These are phyloP conservation scores for Thunnus maccoyii DNA, from an alignment of 2,113 vertebrate genomes.

Conservation along the genomic window DNA sequence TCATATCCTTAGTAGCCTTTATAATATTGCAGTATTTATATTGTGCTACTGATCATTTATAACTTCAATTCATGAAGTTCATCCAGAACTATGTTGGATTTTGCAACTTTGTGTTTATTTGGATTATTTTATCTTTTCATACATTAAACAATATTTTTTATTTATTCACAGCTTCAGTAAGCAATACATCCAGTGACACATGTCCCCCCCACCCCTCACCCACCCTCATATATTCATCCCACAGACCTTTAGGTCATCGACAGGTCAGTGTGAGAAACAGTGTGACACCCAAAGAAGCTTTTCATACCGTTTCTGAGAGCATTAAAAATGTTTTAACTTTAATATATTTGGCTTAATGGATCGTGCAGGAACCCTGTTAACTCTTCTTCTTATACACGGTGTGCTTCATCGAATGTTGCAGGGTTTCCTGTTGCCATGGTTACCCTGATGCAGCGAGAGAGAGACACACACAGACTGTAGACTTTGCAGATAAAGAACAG, in stretches of 20 bases:
- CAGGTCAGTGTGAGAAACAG: too few species aligned
- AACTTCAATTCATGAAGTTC: too few species aligned
- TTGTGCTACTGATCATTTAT: not conserved
- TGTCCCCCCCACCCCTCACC: too few species aligned
- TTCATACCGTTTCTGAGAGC: not conserved
- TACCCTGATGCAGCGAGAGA: conserved; percentile 13
- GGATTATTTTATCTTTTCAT: not conserved
- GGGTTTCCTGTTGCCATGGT: conserved; percentile 55
- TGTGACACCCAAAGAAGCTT: too few species aligned
- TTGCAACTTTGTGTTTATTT: not conserved
- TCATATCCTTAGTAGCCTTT: too few species aligned
- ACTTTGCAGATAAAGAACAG: conserved; percentile 23
- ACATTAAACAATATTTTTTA: too few species aligned
- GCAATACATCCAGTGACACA: too few species aligned
- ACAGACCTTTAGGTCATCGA: too few species aligned
- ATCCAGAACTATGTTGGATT: not conserved
- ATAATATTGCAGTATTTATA: not conserved
- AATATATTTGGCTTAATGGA: conserved; percentile 1
- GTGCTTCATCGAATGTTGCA: conserved; percentile 25
- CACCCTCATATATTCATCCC: too few species aligned
- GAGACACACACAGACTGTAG: not conserved
- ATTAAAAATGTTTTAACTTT: conserved; percentile 5
- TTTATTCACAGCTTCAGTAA: too few species aligned
- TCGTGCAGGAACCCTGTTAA: not conserved
- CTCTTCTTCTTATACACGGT: not conserved